Conservation (phyloP, 2,888 invertebrate genomes). For the Achlya flavicornis region DNA sequence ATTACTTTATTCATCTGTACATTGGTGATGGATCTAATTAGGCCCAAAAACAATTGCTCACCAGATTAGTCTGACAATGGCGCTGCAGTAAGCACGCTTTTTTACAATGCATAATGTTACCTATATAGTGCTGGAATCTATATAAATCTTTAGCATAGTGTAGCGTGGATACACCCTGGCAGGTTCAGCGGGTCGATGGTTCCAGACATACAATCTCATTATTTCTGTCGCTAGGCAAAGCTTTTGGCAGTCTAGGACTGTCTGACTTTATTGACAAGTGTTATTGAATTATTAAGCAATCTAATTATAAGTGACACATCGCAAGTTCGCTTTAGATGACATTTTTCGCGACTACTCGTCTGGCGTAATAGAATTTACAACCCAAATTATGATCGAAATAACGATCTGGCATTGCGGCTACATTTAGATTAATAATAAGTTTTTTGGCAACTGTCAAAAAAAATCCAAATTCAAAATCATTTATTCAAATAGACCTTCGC, state of each 20-base stretch:
- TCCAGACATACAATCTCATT: background rate
- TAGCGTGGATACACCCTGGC: background rate
- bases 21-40: too few species aligned
- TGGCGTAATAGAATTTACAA: background rate
- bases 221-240: background rate
- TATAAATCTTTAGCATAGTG: too few species aligned
- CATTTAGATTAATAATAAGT: background rate
- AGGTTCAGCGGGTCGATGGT: background rate
- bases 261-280: background rate
- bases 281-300: background rate
- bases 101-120: background rate
- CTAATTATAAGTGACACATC: background rate
- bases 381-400: background rate
- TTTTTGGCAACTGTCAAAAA: too few species aligned
- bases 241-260: background rate
- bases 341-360: background rate
- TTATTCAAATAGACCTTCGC: too few species aligned
- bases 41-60: too few species aligned
- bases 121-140: background rate
- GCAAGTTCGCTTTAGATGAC: background rate
- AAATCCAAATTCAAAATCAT: too few species aligned
- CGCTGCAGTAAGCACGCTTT: too few species aligned
- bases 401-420: background rate
- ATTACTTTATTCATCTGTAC: too few species aligned
- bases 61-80: background rate